A percentile compares a stretch with the other conserved stretches of the same genome.
phyloP scores from a whole-genome alignment of 2,888 invertebrate species.

The Melieria omissa region DNA sequence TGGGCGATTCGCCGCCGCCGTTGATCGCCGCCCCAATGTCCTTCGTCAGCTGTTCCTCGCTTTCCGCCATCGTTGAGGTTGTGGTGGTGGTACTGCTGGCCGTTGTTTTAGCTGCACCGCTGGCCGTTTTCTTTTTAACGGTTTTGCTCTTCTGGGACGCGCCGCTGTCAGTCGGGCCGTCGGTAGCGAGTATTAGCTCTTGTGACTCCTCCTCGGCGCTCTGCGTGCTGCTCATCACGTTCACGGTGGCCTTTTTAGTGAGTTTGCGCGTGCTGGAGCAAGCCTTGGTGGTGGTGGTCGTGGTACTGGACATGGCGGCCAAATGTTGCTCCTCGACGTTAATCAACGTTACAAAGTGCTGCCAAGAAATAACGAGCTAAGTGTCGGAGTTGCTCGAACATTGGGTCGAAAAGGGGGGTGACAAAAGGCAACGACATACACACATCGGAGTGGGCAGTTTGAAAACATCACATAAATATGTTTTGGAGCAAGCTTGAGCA shows the following conservation, averaged over 20 bases:
- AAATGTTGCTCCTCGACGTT: slow-evolving; percentile 6
- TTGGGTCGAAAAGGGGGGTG: too few species aligned
- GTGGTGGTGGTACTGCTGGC: neutral
- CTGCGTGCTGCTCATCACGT: neutral
- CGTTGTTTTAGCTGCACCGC: neutral
- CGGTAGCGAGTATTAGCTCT: too few species aligned
- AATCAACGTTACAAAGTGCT: slow-evolving; percentile 7
- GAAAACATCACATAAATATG: too few species aligned
- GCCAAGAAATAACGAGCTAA: neutral
- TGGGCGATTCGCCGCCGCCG: neutral
- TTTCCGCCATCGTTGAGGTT: neutral
- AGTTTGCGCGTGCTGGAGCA: neutral
- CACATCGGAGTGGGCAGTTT: too few species aligned
- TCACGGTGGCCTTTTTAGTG: slow-evolving; percentile 2
- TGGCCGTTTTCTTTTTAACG: too few species aligned
- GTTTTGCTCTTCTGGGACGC: neutral
- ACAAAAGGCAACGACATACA: too few species aligned
- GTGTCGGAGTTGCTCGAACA: too few species aligned
- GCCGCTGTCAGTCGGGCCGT: too few species aligned
- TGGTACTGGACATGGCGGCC: neutral
- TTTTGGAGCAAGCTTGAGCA: too few species aligned
- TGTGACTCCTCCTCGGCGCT: neutral
- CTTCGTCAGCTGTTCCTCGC: neutral
- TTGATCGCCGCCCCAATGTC: neutral
- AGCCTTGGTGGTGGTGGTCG: neutral